These are phyloP conservation scores for Nomada ruficornis DNA, from an alignment of 2,888 invertebrate species.

Conservation along the genomic window DNA sequence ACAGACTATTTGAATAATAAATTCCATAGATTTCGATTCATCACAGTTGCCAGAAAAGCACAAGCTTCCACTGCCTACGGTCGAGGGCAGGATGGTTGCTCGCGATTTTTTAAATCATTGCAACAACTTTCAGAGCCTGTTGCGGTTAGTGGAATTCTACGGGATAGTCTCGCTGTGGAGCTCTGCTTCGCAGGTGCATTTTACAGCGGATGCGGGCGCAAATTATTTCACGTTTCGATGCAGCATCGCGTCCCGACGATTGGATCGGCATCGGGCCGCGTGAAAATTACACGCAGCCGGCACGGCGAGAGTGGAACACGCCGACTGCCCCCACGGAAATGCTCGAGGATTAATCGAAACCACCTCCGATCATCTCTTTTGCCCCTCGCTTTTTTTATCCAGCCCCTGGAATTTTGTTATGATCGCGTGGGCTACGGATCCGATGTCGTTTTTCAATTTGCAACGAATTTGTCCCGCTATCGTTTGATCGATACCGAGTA, in stretches of 20 bases:
- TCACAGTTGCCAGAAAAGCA: no score
- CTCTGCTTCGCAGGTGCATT: constrained; percentile 18
- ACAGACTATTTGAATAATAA: no score
- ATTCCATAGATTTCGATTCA: no score
- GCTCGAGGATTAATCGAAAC: constrained; percentile 6
- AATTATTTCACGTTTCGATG: constrained; percentile 42
- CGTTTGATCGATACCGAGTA: not conserved
- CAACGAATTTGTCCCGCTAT: not conserved
- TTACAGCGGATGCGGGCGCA: constrained; percentile 12
- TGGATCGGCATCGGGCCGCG: constrained; percentile 18
- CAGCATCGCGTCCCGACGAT: not conserved
- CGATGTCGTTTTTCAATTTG: constrained; percentile 11
- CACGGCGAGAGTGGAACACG: not conserved
- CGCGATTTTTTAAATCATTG: no score
- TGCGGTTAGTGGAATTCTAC: no score
- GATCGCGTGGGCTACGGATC: not conserved
- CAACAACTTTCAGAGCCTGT: no score
- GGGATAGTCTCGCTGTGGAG: not conserved
- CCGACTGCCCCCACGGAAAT: not conserved
- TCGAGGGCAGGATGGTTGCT: no score
- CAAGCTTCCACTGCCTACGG: no score
- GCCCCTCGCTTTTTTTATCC: not conserved
- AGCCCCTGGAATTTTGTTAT: not conserved
- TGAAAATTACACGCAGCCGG: constrained; percentile 35
- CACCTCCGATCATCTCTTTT: not conserved